Percentiles rank a stretch among this genome's conserved stretches.
Conservation (phyloP, 2,888 invertebrate species). For the Disparrhopalites patrizii region DNA sequence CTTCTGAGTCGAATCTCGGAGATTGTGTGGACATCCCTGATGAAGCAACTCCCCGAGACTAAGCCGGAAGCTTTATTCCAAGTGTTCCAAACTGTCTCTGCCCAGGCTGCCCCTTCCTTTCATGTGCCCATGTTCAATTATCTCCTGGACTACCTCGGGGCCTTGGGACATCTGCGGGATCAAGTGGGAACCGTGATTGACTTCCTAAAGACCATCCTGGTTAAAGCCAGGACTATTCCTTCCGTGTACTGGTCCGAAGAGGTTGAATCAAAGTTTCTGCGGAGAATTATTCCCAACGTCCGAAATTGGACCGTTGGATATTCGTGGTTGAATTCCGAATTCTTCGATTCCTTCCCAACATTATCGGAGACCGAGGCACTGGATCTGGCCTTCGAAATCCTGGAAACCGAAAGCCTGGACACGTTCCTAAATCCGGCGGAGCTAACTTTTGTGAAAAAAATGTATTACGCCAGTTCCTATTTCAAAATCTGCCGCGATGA, state of each 20-base stretch:
- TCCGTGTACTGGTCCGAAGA: background rate
- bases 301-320: background rate
- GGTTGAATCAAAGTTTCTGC: background rate
- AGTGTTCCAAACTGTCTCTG: background rate
- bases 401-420: background rate
- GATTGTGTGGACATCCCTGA: background rate
- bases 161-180: background rate
- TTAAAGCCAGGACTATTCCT: background rate
- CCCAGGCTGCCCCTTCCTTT: background rate
- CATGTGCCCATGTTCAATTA: background rate
- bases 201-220: background rate
- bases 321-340: background rate
- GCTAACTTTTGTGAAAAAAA: background rate
- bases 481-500: background rate
- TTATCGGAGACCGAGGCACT: background rate
- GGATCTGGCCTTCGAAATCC: background rate
- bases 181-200: background rate
- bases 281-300: background rate
- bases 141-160: background rate
- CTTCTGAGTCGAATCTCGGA: background rate
- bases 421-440: background rate
- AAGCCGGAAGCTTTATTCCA: background rate
- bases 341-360: background rate
- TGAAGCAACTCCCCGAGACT: background rate
- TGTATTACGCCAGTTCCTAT: background rate